Conservation (phyloP, 1,140 invertebrate species). For the Neodiprion lecontei region DNA sequence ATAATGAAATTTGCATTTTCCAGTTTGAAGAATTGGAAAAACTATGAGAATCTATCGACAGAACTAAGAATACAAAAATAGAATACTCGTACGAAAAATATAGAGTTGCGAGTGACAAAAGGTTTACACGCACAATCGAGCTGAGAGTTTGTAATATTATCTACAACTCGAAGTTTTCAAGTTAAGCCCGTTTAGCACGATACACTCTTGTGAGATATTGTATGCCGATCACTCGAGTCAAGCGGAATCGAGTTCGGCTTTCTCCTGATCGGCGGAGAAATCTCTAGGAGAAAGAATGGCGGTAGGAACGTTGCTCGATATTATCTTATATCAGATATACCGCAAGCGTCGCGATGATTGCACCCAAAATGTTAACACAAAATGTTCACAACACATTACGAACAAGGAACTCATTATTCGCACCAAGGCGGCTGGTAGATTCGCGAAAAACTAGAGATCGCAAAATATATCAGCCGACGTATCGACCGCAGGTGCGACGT, state of each 20-base stretch:
- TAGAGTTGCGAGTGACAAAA: neutral
- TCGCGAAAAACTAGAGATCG: too few relatives aligned
- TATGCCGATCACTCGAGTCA: neutral
- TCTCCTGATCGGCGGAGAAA: slow-evolving; percentile 5
- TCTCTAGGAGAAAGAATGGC: neutral
- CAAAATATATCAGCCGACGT: too few relatives aligned
- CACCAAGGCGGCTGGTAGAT: too few relatives aligned
- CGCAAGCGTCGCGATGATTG: neutral
- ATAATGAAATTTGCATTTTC: too few relatives aligned
- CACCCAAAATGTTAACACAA: neutral
- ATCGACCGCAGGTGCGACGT: too few relatives aligned
- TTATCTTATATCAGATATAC: too few relatives aligned
- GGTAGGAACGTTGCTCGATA: too few relatives aligned
- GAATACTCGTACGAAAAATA: neutral
- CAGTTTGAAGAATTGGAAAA: too few relatives aligned
- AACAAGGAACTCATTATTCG: neutral
- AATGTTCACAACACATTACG: neutral
- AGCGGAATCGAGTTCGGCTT: neutral
- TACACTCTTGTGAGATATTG: neutral
- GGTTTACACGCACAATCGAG: too few relatives aligned
- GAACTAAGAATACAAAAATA: too few relatives aligned
- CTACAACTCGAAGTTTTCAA: neutral
- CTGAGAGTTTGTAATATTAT: too few relatives aligned
- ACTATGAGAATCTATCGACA: too few relatives aligned
- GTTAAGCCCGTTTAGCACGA: neutral